Conservation (phyloP, 2,113 vertebrate genomes). For the Aleadryas rufinucha region DNA sequence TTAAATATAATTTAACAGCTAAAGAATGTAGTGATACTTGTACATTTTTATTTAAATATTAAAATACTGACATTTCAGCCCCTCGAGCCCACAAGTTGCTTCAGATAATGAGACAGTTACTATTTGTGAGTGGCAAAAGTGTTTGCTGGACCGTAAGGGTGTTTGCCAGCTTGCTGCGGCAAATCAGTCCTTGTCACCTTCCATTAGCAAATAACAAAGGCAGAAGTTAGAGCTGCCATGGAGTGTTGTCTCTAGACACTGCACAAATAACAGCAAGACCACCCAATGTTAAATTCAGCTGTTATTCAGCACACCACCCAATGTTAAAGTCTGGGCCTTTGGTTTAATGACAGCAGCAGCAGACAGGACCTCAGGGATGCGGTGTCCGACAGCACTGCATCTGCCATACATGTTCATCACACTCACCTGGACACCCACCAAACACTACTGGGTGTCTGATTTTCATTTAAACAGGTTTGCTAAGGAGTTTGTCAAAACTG, state of each 20-base stretch:
- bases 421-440: not conserved
- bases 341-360: not conserved
- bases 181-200: not conserved
- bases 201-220: not conserved
- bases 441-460: not conserved
- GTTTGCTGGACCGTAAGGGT: not conserved
- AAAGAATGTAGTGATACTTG: not conserved
- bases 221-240: not conserved
- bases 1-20: not conserved
- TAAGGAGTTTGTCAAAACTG: not conserved
- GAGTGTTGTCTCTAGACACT: rapidly evolving
- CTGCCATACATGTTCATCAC: not conserved
- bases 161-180: not conserved
- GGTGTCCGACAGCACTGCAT: rapidly evolving
- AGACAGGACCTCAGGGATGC: not conserved
- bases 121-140: not conserved
- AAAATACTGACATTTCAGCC: not conserved
- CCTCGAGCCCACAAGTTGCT: not conserved
- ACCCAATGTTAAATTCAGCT: not conserved
- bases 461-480: not conserved
- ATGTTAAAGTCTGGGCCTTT: not conserved
- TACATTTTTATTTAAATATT: not conserved
- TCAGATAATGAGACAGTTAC: not conserved
- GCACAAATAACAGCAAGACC: not conserved
- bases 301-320: not conserved